Base-by-base conservation (phyloP, 2,797 vertebrate species). In the Xenopus petersii region DNA sequence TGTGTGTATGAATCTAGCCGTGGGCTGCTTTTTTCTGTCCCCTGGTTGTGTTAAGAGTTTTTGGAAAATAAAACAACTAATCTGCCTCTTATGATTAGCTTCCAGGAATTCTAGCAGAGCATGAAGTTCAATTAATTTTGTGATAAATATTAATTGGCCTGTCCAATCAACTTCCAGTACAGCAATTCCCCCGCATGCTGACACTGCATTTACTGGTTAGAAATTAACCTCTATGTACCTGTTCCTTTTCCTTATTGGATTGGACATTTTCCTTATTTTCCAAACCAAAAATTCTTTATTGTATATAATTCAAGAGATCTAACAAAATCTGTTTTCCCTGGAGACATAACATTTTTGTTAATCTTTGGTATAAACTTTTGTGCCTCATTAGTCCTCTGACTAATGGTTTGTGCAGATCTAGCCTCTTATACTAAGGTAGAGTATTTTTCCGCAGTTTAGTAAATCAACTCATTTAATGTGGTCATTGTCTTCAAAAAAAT, bases 121-220 rank as follows among this genome's bases (percentile, higher is more conserved):
- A n/a, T 64, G 58, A 75, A 55, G 60, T 70, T 70, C 51, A 70
- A 58, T 70, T 70, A 75, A 58, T 70, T 75, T 75, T 64, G 60
- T 70, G 61, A 70, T 58, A 48, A 70, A 64, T 75, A 75, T 70
- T 75, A 75, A 75, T 75, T 75, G 67, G 49, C 51, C 10, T 16
- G 36, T 48, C 49, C 70, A 64, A 7, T 69, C 11, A n/a, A 63
- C 68, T 64, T 70, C 7, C 61, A 58, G 36, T 58, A 58, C 2
- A 48, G 51, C 2, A 24, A 47, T 58, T 48, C 13, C 46, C n/a
- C 54, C 10, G 46, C 24, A 15, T 0, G 61, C 73, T 69, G 66
- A 75, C 48, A 61, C 16, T 56, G 73, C 73, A 64, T 74, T 74
- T 74, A 61, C 5, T 54, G 15, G 10, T 21, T 17, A 51, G 24